These are phyloP conservation scores for Popillia japonica DNA, from an alignment of 1,140 invertebrate species.

Conservation along the genomic window DNA sequence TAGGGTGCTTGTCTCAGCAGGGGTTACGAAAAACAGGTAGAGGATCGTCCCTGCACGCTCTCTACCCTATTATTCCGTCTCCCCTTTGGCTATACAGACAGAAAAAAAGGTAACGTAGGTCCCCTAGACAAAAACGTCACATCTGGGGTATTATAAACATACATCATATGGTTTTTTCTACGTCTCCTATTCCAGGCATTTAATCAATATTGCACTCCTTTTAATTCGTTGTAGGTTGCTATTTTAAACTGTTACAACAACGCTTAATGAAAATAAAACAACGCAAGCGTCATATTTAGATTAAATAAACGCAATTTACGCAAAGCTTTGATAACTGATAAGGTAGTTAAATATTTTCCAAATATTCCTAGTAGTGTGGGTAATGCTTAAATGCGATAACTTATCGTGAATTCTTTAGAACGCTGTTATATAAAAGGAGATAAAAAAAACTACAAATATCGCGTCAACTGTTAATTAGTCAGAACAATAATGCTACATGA, in stretches of 20 bases:
- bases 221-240: too few relatives aligned
- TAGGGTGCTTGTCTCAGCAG: background rate
- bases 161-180: constrained; percentile 20
- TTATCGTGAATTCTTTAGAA: background rate
- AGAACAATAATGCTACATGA: background rate
- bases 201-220: background rate
- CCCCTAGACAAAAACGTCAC: constrained; percentile 25
- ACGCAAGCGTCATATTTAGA: too few relatives aligned
- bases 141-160: constrained; percentile 22
- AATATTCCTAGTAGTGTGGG: background rate
- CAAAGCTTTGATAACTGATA: too few relatives aligned
- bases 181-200: background rate
- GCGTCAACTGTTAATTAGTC: constrained; percentile 3
- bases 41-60: background rate
- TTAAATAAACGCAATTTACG: too few relatives aligned
- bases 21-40: constrained; percentile 12
- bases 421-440: background rate
- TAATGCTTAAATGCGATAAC: background rate
- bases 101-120: constrained; percentile 15
- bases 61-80: constrained; percentile 3
- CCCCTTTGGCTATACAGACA: background rate
- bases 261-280: background rate
- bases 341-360: background rate
- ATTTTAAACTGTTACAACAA: background rate
- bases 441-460: background rate